Conservation (phyloP, 2,113 vertebrate species). For the Tragelaphus scriptus region DNA sequence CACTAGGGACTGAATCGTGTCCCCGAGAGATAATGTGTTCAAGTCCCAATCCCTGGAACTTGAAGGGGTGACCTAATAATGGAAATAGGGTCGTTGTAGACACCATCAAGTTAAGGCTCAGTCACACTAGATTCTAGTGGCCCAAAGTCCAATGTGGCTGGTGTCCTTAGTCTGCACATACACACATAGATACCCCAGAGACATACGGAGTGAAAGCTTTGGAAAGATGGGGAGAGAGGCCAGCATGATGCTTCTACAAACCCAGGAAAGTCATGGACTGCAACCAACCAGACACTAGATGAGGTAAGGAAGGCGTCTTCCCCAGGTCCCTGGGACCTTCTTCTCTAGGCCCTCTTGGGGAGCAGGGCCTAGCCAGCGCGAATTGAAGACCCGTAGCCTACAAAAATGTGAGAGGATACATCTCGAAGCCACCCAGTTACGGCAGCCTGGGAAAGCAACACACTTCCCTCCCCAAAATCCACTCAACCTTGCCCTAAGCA, state of each 20-base stretch:
- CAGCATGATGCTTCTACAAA: not conserved
- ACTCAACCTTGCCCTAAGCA: too few species aligned
- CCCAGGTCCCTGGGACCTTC: not conserved
- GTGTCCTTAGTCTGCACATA: not conserved
- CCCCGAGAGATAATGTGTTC: not conserved
- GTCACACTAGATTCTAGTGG: not conserved
- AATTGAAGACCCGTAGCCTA: not conserved
- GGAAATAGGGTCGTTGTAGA: not conserved
- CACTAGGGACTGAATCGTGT: not conserved
- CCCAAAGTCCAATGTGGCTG: not conserved
- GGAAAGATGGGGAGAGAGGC: not conserved
- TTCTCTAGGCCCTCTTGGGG: not conserved
- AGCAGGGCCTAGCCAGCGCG: not conserved
- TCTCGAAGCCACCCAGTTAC: not conserved
- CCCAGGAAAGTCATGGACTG: not conserved
- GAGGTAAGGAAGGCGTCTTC: not conserved
- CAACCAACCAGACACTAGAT: too few species aligned
- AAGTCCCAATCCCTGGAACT: not conserved
- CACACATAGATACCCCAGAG: not conserved
- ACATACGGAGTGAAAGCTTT: fast-evolving
- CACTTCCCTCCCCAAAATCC: fast-evolving
- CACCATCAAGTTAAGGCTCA: not conserved
- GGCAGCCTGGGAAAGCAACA: not conserved
- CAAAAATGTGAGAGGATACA: not conserved
- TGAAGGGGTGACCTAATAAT: not conserved